Evolutionary conservation across 2,888 invertebrate genomes (phyloP).

Genomic region (Melinaea marsaeus): DNA sequence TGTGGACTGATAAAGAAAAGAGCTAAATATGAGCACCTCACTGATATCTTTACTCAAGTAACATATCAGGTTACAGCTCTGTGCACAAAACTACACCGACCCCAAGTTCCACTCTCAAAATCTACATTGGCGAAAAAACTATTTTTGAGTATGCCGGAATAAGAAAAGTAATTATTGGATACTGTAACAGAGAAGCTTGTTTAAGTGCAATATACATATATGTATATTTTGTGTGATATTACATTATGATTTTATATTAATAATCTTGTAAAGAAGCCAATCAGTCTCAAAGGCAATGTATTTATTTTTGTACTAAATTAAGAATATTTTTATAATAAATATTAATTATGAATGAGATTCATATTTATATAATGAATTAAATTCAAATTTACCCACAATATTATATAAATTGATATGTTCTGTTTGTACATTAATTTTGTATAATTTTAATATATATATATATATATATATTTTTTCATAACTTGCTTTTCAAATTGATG

Average conservation of each 20-base stretch:
- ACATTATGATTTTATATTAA: too few relatives aligned
- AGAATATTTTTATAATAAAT: slow-evolving; percentile 14
- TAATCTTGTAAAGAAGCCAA: neutral
- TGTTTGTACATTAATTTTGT: too few relatives aligned
- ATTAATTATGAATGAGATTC: neutral
- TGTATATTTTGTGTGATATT: too few relatives aligned
- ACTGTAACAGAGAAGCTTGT: neutral
- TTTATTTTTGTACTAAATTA: slow-evolving; percentile 5
- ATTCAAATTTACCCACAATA: too few relatives aligned
- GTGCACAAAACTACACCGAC: slow-evolving; percentile 42
- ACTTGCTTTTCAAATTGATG: too few relatives aligned
- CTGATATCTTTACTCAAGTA: slow-evolving; percentile 62
- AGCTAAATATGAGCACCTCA: slow-evolving; percentile 50
- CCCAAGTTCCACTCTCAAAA: slow-evolving; percentile 60
- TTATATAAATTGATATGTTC: too few relatives aligned
- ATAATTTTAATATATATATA: too few relatives aligned
- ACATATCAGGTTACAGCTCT: slow-evolving; percentile 47
- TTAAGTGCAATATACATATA: neutral
- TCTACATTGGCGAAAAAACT: slow-evolving; percentile 60
- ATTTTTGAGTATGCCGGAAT: slow-evolving; percentile 25
- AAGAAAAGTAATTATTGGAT: neutral
- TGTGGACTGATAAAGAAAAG: slow-evolving; percentile 48
- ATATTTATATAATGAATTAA: slow-evolving; percentile 1
- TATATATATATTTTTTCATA: too few relatives aligned
- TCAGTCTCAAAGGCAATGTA: neutral